Conservation (phyloP, 2,888 invertebrate species). For the Frankliniella fusca region DNA sequence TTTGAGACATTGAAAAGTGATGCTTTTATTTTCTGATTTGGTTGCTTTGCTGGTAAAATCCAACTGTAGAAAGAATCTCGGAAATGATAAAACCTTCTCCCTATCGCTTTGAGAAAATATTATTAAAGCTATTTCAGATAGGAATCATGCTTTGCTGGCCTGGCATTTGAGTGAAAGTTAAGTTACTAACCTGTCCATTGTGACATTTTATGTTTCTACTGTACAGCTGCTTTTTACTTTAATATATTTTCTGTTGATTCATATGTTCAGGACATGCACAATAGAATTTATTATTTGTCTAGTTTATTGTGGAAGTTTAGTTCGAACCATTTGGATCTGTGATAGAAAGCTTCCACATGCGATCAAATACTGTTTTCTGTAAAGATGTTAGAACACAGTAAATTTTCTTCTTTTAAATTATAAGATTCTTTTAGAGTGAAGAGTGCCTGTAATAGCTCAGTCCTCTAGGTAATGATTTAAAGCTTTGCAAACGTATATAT, state of each 20-base stretch:
- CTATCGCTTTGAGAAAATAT: not conserved
- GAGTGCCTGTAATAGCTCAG: no score
- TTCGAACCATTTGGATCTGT: conserved; percentile 20
- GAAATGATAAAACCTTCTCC: not conserved
- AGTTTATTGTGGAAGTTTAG: conserved; percentile 4
- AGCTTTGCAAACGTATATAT: not conserved
- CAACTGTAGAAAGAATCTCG: conserved; percentile 7
- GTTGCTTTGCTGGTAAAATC: not conserved
- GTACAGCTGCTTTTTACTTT: conserved; percentile 14
- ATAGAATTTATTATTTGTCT: conserved; percentile 2
- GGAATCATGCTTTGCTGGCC: not conserved
- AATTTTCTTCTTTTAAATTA: no score
- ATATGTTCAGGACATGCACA: conserved; percentile 22
- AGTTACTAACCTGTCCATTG: conserved; percentile 15
- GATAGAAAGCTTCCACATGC: conserved; percentile 23
- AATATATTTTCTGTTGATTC: conserved; percentile 21
- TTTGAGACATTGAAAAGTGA: not conserved
- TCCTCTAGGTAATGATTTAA: not conserved
- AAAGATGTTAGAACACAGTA: no score
- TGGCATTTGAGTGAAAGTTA: not conserved
- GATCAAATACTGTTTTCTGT: not conserved
- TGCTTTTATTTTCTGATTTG: not conserved
- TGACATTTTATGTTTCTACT: conserved; percentile 19
- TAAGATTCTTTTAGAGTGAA: no score
- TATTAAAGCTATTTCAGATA: not conserved